These are phyloP conservation scores for Hestina assimilis DNA, from an alignment of 1,140 invertebrate species.

Conservation along the genomic window DNA sequence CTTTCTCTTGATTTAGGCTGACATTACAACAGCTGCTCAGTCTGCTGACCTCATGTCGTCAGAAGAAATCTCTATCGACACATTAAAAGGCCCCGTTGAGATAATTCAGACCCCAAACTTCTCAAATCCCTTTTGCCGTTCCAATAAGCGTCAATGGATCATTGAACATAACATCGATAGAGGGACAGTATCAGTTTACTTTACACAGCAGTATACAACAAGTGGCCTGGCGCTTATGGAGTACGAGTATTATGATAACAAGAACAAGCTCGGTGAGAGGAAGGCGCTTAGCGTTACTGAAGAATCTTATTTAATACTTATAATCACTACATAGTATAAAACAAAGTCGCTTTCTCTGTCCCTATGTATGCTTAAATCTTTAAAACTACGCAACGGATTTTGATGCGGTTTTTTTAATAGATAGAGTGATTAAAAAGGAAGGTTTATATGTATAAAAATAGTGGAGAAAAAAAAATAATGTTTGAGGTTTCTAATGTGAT, in stretches of 20 bases:
- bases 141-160: constrained; percentile 91
- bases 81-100: constrained; percentile 81
- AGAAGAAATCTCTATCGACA: constrained; percentile 48
- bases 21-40: constrained; percentile 46
- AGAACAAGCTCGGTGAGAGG: constrained; percentile 81
- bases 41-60: constrained; percentile 39
- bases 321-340: too few species aligned
- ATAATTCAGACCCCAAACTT: constrained; percentile 90
- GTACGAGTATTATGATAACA: constrained; percentile 88
- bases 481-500: too few species aligned
- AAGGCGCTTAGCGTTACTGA: constrained; percentile 83
- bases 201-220: constrained; percentile 92
- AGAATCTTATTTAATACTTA: constrained; percentile 54
- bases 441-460: too few species aligned
- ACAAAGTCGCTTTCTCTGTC: too few species aligned
- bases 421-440: too few species aligned
- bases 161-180: constrained; percentile 86
- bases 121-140: constrained; percentile 86
- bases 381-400: too few species aligned
- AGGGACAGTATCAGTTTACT: constrained; percentile 88
- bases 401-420: too few species aligned
- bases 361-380: too few species aligned
- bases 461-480: too few species aligned
- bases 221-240: constrained; percentile 90
- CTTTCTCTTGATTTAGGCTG: constrained; percentile 53